phyloP scores from a whole-genome alignment of 2,797 vertebrate species.

The Cuniculus paca region DNA sequence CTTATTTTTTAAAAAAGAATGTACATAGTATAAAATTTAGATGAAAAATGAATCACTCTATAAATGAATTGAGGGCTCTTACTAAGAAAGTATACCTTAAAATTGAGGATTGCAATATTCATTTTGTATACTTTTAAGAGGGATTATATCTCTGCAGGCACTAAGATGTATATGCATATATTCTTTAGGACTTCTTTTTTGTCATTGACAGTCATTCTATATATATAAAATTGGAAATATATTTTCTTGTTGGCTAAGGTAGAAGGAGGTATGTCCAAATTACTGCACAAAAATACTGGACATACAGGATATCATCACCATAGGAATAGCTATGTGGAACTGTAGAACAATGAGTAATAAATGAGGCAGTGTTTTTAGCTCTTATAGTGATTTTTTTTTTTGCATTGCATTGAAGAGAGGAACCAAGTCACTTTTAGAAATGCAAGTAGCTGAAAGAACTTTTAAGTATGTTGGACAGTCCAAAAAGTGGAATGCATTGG shows the following conservation, averaged over 20 bases:
- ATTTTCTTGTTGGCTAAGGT: constrained; percentile 13
- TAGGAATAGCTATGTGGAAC: not conserved
- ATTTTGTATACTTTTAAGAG: constrained; percentile 12
- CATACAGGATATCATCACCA: not conserved
- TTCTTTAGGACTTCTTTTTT: constrained; percentile 39
- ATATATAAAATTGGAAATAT: not conserved
- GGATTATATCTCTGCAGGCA: not conserved
- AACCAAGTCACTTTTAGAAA: not conserved
- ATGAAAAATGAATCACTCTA: not conserved
- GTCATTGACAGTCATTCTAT: constrained; percentile 32
- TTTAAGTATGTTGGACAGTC: not conserved
- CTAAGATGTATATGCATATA: not conserved
- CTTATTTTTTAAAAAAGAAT: not conserved
- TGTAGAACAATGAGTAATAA: not conserved
- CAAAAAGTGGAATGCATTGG: not conserved
- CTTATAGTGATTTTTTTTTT: not conserved
- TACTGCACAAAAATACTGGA: not conserved
- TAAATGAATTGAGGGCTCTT: not conserved
- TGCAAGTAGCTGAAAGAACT: not conserved
- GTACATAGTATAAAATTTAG: not conserved
- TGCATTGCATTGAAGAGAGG: not conserved
- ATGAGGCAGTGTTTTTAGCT: not conserved
- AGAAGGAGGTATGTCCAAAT: not conserved
- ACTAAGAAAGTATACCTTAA: not conserved
- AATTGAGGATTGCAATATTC: constrained; percentile 18